Evolutionary conservation across 1,140 invertebrate genomes (phyloP), one percentile per base, ranked within the genome.

Genomic region (Leptinotarsa defecta): DNA sequence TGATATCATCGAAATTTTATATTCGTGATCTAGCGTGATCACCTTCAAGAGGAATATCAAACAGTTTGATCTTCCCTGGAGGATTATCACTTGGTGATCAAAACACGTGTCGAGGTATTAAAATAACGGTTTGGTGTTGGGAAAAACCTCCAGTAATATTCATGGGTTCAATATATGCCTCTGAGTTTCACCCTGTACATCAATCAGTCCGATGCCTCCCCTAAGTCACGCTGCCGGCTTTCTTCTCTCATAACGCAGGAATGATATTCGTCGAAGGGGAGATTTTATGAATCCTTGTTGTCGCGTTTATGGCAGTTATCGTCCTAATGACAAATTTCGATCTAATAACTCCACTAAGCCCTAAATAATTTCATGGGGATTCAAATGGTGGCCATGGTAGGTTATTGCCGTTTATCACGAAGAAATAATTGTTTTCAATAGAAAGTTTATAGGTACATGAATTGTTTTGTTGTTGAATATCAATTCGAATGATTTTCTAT

Each of bases 241-340:
- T 71, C 69, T 71, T 71, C 69, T 57, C 20, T 71, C n/a, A 22
- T 15, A 49, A 71, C 34, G 48, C 13, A 57, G 48, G 69, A 48
- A 71, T 52, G 24, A 61, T 61, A 57, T 71, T 71, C 52, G 48
- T 61, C 48, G 69, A 71, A 57, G 69, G 69, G 69, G 69, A 71
- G 69, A 71, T 71, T 71, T 71, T 71, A 61, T 71, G 69, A 48
- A 43, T 71, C 48, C 69, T 71, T 71, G 69, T 71, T 71, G 69
- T 71, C 69, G 69, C 69, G 69, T 71, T 71, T 27, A 71, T 24
- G 69, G 69, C 69, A 71, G 49, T 71, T 71, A 71, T 71, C 69
- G 49, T 27, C 48, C 13, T 71, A 71, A 71, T 71, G 69, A 71
- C 69, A 71, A 71, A 71, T 71, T 71, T 71, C 49, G 17, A 19